Conservation (phyloP, 1,140 invertebrate species). For the Fopius arisanus region DNA sequence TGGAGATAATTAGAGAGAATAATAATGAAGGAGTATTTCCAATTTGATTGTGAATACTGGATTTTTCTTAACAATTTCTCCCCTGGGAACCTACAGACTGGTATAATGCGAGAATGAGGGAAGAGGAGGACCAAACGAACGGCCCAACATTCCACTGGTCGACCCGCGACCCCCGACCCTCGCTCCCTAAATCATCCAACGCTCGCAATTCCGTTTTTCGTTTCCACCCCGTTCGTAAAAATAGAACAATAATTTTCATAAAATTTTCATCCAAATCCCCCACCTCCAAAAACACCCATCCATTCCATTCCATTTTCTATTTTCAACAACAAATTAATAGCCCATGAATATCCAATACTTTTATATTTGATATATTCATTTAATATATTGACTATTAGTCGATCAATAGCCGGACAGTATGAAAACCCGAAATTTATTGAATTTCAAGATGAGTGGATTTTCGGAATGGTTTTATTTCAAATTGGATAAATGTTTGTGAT, state of each 20-base stretch:
- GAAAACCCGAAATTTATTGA: too few species aligned
- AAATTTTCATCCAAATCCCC: background rate
- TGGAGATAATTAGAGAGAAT: background rate
- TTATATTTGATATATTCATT: too few species aligned
- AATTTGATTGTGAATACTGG: too few species aligned
- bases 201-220: conserved; percentile 54
- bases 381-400: too few species aligned
- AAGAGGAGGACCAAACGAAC: conserved; percentile 34
- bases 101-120: background rate
- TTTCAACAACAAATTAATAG: too few species aligned
- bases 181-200: conserved; percentile 64
- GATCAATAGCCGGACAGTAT: too few species aligned
- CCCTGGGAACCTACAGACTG: conserved; percentile 19
- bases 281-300: too few species aligned
- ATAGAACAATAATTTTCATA: conserved; percentile 1
- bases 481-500: too few species aligned
- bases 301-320: too few species aligned
- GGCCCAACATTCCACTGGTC: conserved; percentile 55
- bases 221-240: background rate
- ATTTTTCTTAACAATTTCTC: conserved; percentile 4
- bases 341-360: too few species aligned
- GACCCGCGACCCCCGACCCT: conserved; percentile 59
- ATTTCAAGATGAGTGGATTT: too few species aligned
- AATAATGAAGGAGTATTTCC: background rate
- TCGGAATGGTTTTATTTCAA: too few species aligned